Conservation (phyloP, 1,140 invertebrate genomes). For the Brachionus manjavacas region DNA sequence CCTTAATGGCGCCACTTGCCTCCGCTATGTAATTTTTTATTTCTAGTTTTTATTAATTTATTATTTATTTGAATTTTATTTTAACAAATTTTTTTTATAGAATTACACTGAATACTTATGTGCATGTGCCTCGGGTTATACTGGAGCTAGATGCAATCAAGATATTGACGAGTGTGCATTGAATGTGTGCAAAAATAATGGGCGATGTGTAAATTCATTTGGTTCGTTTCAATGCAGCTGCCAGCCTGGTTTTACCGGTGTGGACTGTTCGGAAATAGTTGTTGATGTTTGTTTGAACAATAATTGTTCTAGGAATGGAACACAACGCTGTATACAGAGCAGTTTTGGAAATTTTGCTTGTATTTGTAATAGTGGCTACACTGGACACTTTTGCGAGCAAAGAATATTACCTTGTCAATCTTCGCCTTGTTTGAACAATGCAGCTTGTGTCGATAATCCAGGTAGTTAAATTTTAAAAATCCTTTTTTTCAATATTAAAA, state of each 20-base stretch:
- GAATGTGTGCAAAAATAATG: slow-evolving; percentile 49
- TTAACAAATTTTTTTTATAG: slow-evolving; percentile 47
- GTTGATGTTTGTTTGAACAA: background rate
- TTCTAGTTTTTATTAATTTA: slow-evolving; percentile 10
- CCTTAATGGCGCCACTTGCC: slow-evolving; percentile 7
- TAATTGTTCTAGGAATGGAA: background rate
- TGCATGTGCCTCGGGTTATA: slow-evolving; percentile 61
- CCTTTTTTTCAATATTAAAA: background rate
- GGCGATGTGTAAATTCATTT: background rate
- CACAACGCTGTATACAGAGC: background rate
- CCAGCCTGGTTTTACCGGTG: background rate
- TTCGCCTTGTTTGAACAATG: slow-evolving; percentile 28
- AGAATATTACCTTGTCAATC: background rate
- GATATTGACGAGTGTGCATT: slow-evolving; percentile 57
- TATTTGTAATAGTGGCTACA: background rate
- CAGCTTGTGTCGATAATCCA: background rate
- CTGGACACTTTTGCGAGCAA: background rate
- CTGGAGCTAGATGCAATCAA: slow-evolving; percentile 60
- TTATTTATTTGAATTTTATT: background rate
- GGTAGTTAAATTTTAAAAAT: background rate
- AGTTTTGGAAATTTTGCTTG: slow-evolving; percentile 29
- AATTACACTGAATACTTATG: slow-evolving; percentile 61
- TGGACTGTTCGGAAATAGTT: background rate
- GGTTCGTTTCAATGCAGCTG: slow-evolving; percentile 32
- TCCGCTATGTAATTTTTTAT: slow-evolving; percentile 45